Evolutionary conservation across 92 coral and sea anemone species (phyloP).

Genomic region (Zoanthus gigantus): DNA sequence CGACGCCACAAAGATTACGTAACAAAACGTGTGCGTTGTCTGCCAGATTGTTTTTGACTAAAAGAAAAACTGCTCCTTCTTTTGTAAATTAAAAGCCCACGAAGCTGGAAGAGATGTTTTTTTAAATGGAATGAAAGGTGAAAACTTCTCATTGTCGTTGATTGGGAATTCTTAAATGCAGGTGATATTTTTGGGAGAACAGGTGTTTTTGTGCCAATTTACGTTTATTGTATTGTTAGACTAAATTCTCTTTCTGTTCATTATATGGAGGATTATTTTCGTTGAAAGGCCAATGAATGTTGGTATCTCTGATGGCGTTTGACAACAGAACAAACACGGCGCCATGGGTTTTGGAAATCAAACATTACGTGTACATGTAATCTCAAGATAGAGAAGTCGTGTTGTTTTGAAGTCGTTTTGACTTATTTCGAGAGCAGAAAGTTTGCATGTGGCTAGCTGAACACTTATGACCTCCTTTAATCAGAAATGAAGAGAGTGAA

Average conservation of each 20-base stretch:
- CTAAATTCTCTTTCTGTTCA: conserved; percentile 6
- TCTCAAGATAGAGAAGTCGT: conserved; percentile 9
- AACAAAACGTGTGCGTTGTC: background rate
- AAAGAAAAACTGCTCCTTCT: background rate
- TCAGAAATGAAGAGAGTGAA: conserved; percentile 26
- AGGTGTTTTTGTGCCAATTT: conserved; percentile 9
- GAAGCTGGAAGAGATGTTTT: background rate
- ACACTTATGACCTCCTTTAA: background rate
- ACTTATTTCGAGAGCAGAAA: background rate
- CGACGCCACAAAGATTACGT: background rate
- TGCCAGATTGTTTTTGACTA: background rate
- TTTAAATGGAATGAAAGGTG: background rate
- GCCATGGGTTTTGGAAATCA: conserved; percentile 4
- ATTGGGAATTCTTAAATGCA: conserved; percentile 22
- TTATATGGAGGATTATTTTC: conserved; percentile 14
- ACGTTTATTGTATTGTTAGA: conserved; percentile 13
- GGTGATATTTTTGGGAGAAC: conserved; percentile 9
- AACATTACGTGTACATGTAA: background rate
- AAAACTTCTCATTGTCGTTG: background rate
- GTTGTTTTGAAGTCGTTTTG: conserved; percentile 18
- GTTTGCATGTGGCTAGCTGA: background rate
- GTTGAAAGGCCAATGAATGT: conserved; percentile 19
- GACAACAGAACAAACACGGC: conserved; percentile 1
- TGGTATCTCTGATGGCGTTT: background rate
- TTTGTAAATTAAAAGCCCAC: background rate